Percentiles rank a stretch among this genome's conserved stretches.
Evolutionary conservation across 2,797 vertebrate genomes (phyloP).

Genomic region (Pangasius krempfi): DNA sequence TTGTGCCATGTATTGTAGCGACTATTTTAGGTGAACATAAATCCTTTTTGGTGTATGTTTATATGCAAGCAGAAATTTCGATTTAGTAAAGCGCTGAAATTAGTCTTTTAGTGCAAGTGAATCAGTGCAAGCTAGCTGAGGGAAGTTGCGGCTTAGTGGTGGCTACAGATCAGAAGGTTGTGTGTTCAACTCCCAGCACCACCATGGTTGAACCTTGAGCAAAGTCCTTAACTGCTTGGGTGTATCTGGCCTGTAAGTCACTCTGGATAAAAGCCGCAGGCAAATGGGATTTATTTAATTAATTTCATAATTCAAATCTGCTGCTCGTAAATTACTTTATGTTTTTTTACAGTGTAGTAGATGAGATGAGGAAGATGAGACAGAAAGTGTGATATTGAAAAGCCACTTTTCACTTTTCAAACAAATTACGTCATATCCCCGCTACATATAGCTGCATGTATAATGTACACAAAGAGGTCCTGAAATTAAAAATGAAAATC

Average conservation of each 20-base stretch:
- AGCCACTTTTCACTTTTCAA: not conserved
- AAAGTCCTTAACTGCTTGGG: not conserved
- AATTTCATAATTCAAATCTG: not conserved
- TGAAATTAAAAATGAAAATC: not conserved
- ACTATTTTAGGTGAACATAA: not conserved
- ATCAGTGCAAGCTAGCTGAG: not conserved
- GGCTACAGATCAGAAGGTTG: slow-evolving; percentile 2
- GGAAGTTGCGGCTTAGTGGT: not conserved
- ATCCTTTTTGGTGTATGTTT: not conserved
- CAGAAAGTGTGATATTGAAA: not conserved
- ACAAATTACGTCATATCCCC: not conserved
- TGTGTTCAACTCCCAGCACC: not conserved
- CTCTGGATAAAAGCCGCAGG: not conserved
- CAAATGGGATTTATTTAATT: not conserved
- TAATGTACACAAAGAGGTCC: not conserved
- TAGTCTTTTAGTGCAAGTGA: not conserved
- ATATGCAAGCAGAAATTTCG: not conserved
- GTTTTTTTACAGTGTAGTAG: not conserved
- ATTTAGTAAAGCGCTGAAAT: not conserved
- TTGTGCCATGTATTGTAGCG: not conserved
- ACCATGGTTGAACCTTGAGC: not conserved
- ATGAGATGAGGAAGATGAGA: no score
- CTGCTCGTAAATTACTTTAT: not conserved
- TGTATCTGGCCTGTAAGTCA: not conserved
- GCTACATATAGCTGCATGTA: not conserved